Evolutionary conservation across 2,113 vertebrate genomes (phyloP).

Genomic region (Todiramphus chloris): DNA sequence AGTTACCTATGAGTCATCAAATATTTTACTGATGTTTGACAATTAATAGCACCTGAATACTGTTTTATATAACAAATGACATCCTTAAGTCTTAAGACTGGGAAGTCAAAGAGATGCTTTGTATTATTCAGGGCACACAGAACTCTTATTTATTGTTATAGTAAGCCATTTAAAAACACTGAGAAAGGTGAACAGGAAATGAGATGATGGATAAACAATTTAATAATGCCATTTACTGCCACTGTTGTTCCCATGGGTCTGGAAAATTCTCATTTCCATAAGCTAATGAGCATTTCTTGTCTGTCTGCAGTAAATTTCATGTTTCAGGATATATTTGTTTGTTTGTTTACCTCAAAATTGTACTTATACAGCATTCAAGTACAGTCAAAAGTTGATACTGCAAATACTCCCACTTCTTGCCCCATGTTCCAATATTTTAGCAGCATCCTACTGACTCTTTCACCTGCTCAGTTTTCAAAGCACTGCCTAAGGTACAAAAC

Average conservation of each 20-base stretch:
- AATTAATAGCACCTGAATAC: neutral
- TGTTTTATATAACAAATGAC: neutral
- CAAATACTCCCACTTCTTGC: neutral
- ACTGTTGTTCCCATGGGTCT: neutral
- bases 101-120: neutral
- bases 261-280: neutral
- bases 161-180: neutral
- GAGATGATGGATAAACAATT: neutral
- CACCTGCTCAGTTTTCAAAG: neutral
- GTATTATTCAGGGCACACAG: neutral
- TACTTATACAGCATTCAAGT: neutral
- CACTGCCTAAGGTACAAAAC: neutral
- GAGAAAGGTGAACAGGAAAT: neutral
- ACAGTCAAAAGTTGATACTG: neutral
- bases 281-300: neutral
- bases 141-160: neutral
- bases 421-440: neutral
- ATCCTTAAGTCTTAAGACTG: neutral
- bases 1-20: neutral
- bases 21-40: neutral
- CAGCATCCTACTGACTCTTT: neutral
- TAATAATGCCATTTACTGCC: neutral
- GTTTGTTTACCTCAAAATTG: neutral
- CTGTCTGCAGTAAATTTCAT: neutral
- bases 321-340: neutral